Evolutionary conservation across 2,113 vertebrate species (phyloP).

Genomic region (Parus major): DNA sequence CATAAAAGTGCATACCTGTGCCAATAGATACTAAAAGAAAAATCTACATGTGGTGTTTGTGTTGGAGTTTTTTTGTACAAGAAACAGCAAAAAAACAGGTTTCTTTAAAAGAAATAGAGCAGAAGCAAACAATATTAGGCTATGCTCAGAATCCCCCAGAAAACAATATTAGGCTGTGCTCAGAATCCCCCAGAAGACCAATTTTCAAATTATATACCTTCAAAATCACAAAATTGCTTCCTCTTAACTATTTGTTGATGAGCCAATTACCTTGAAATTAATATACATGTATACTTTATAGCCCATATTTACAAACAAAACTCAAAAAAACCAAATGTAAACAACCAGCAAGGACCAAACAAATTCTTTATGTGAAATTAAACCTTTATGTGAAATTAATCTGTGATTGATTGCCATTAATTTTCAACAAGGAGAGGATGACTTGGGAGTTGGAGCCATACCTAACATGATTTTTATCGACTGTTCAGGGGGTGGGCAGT

Average conservation of each 20-base stretch:
- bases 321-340: background rate
- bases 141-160: background rate
- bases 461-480: background rate
- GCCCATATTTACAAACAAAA: background rate
- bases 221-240: background rate
- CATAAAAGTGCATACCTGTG: background rate
- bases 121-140: fast-evolving
- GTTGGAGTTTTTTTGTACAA: background rate
- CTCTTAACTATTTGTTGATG: background rate
- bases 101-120: background rate
- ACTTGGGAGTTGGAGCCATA: background rate
- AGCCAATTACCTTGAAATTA: background rate
- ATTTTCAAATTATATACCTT: background rate
- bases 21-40: background rate
- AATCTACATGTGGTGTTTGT: background rate
- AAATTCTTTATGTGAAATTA: background rate
- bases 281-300: background rate
- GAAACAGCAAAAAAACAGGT: background rate
- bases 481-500: background rate
- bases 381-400: background rate
- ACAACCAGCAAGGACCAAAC: background rate
- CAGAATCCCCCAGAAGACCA: background rate
- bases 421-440: background rate
- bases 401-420: background rate
- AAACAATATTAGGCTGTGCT: background rate